Evolutionary conservation across 2,113 vertebrate species (phyloP).

Genomic region (Stictonetta naevosa): DNA sequence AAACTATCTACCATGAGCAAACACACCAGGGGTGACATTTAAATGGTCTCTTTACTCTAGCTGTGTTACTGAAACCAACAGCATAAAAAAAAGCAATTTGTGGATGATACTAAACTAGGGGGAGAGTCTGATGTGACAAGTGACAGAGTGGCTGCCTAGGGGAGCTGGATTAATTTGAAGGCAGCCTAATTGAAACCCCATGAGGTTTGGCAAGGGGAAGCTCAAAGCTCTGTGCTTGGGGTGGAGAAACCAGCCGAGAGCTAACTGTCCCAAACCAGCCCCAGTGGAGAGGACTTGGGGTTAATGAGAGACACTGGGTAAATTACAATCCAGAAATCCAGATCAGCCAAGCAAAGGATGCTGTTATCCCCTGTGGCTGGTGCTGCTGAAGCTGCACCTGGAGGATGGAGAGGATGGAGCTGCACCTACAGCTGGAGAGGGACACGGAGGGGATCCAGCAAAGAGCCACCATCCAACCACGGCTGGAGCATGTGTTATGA

Average conservation of each 20-base stretch:
- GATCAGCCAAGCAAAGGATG: neutral
- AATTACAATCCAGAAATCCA: rapidly evolving
- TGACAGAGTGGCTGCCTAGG: neutral
- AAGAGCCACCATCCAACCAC: neutral
- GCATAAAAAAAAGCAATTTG: slow-evolving; percentile 20
- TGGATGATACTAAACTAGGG: neutral
- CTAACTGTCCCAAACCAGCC: rapidly evolving
- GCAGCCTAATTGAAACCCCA: neutral
- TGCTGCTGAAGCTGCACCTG: neutral
- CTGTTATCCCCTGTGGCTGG: neutral
- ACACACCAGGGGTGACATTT: neutral
- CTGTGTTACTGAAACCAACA: neutral
- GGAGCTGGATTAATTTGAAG: neutral
- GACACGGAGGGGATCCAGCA: rapidly evolving
- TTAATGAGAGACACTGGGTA: neutral
- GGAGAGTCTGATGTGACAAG: slow-evolving; percentile 2
- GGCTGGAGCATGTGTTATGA: neutral
- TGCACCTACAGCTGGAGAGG: neutral
- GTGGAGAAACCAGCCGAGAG: neutral
- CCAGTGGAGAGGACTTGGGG: neutral
- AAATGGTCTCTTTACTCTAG: slow-evolving; percentile 7
- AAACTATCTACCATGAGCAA: neutral
- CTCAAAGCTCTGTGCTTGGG: neutral
- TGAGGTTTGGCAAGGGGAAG: neutral
- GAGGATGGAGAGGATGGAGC: neutral